These are phyloP conservation scores for Caloenas nicobarica DNA, from an alignment of 2,113 vertebrate genomes.

Conservation along the genomic window DNA sequence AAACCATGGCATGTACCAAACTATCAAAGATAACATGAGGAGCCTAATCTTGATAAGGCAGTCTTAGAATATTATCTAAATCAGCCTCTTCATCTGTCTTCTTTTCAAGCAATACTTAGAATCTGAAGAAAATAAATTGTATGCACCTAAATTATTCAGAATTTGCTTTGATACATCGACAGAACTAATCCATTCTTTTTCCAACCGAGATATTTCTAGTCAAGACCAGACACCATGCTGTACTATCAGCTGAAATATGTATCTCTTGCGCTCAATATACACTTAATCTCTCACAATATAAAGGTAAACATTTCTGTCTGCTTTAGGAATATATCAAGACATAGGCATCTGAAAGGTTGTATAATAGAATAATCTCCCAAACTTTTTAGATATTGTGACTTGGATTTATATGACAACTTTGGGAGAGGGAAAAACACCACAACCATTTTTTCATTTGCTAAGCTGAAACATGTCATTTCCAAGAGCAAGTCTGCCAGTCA, in stretches of 20 bases:
- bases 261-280: neutral
- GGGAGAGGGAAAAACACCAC: neutral
- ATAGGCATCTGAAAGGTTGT: neutral
- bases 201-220: neutral
- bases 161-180: neutral
- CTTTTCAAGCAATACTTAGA: neutral
- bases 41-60: neutral
- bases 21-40: neutral
- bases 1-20: neutral
- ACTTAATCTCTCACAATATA: neutral
- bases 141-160: neutral
- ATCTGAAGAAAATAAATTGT: neutral
- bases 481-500: neutral
- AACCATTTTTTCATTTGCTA: neutral
- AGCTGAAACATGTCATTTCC: neutral
- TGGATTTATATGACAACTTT: neutral
- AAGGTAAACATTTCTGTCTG: neutral
- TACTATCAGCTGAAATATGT: neutral
- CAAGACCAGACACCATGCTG: neutral
- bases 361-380: neutral
- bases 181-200: neutral
- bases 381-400: neutral
- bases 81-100: rapidly evolving
- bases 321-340: neutral
- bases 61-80: neutral